A percentile compares a stretch with the other conserved stretches of the same genome.
phyloP scores from a whole-genome alignment of 2,797 vertebrate genomes.

The Trachops cirrhosus region DNA sequence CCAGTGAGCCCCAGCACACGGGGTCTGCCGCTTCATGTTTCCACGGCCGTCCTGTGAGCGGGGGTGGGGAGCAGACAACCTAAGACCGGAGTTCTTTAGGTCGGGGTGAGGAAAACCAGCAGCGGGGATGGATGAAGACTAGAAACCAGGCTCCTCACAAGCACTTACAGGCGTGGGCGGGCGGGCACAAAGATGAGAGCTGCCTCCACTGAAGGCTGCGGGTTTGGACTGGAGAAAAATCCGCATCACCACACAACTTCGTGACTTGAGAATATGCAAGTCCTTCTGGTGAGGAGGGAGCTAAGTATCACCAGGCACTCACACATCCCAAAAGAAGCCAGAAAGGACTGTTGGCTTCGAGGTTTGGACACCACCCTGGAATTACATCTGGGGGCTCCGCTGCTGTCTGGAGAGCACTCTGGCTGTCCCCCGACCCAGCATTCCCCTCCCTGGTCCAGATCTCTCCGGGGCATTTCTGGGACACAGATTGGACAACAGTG shows the following conservation, averaged over 20 bases:
- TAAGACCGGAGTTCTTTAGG: not conserved
- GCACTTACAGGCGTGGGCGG: accelerated
- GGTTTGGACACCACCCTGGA: not conserved
- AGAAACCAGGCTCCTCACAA: not conserved
- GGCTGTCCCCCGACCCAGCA: accelerated
- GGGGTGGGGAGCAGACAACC: not conserved
- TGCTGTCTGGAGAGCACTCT: not conserved
- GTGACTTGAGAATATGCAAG: not conserved
- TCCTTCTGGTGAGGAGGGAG: not conserved
- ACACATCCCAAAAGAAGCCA: not conserved
- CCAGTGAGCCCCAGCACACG: not conserved
- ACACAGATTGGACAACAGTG: not conserved
- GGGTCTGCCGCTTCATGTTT: not conserved
- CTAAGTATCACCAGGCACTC: not conserved
- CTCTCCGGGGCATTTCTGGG: not conserved
- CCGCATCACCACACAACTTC: accelerated
- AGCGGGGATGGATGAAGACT: accelerated
- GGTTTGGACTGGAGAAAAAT: not conserved
- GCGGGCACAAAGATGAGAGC: not conserved
- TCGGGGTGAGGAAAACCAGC: not conserved
- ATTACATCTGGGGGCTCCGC: no score
- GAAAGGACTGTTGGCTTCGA: not conserved
- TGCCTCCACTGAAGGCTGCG: not conserved
- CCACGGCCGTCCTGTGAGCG: accelerated
- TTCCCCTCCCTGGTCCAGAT: not conserved